Evolutionary conservation across 2,113 vertebrate genomes (phyloP), one percentile per base, ranked within the genome.

Genomic region (Solea solea): DNA sequence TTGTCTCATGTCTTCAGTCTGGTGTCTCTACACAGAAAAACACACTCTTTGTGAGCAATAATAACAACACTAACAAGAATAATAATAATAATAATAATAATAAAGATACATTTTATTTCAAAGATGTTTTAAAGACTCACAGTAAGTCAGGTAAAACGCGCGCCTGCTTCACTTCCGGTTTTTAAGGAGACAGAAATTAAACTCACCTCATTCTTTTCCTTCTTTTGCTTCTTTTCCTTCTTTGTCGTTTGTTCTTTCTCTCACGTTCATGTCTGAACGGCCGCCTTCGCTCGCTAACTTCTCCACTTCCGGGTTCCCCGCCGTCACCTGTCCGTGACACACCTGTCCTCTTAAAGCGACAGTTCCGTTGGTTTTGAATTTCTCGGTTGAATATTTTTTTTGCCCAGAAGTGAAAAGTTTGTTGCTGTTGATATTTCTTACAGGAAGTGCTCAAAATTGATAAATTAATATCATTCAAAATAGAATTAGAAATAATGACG

Each of bases 1-100:
- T 69, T 11, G 62, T 52, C 72, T 92, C 93, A 94, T 94, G 71
- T 86, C 85, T 64, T 89, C 90, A 89, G 77, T 87, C 89, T 56
- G 88, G 85, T 69, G 64, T 65, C n/a, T 74, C 90, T 91, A 82
- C 1, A 8, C 62, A 76, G 28, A 80, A n/a, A 79, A 46, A 48
- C 2, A 41, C 48, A 39, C 21, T n/a, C 40, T 59, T 65, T 44
- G 25, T 34, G 34, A 34, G 5, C 8, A 3, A 12, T 13, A 14
- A 13, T 48, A 11, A 48, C 12, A 48, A 48, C 4, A 48, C 5
- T 48, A 34, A 34, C 5, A 34, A 34, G 0, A 34, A 34, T 34
- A 34, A 34, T 34, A 34, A 34, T 34, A 34, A 34, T 34, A 34
- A 34, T 34, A 34, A 34, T 34, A 34, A 34, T 34, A 34, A 34